Percentiles rank a stretch among this genome's conserved stretches.
Evolutionary conservation across 2,888 invertebrate genomes (phyloP).

Genomic region (Odontocolon sp.): DNA sequence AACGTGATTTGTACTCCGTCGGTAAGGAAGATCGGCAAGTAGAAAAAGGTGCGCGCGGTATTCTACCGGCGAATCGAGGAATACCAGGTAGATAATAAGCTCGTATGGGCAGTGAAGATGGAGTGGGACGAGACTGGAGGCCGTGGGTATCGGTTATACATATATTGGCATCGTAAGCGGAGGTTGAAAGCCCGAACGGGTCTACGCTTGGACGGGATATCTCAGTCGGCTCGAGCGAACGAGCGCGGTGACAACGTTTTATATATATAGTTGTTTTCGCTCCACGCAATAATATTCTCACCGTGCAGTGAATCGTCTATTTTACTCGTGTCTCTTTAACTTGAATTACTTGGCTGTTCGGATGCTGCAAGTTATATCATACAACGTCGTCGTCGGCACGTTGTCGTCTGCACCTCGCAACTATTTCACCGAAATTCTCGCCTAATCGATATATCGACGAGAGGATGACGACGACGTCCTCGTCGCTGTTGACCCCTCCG

Average conservation of each 20-base stretch:
- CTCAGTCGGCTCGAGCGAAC: slow-evolving; percentile 54
- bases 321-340: neutral
- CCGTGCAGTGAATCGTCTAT: neutral
- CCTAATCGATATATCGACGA: slow-evolving; percentile 52
- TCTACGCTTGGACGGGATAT: slow-evolving; percentile 1
- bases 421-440: neutral
- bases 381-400: neutral
- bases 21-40: neutral
- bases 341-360: neutral
- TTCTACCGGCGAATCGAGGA: no score
- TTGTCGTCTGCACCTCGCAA: neutral
- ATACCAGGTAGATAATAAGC: slow-evolving; percentile 8
- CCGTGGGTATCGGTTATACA: no score
- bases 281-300: neutral
- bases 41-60: neutral
- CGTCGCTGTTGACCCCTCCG: slow-evolving; percentile 28
- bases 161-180: slow-evolving; percentile 42
- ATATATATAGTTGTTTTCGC: neutral
- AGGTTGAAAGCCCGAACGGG: slow-evolving; percentile 24
- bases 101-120: neutral
- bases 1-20: neutral
- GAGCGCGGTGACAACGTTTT: slow-evolving; percentile 42
- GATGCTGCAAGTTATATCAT: neutral
- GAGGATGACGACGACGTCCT: slow-evolving; percentile 43
- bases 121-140: slow-evolving; percentile 40